Conservation (phyloP, 2,797 vertebrate genomes). For the Pipistrellus pygmaeus region DNA sequence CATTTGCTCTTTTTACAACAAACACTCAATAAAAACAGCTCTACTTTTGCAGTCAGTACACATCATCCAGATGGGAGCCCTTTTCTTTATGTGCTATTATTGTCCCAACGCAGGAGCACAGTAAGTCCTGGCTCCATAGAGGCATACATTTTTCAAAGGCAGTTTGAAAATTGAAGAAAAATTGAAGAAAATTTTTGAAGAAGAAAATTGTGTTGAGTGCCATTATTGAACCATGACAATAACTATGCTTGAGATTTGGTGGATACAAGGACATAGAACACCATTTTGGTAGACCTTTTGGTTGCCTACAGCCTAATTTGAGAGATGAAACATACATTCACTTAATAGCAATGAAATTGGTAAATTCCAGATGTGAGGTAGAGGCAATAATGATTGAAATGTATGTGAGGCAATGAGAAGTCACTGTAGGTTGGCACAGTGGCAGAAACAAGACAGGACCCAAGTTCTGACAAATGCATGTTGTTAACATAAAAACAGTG, state of each 20-base stretch:
- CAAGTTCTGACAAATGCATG: background rate
- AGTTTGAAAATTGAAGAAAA: background rate
- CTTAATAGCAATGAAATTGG: background rate
- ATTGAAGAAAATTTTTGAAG: background rate
- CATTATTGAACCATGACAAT: background rate
- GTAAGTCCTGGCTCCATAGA: background rate
- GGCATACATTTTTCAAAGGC: background rate
- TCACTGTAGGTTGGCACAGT: background rate
- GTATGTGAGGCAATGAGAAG: background rate
- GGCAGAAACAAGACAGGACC: background rate
- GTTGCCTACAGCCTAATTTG: background rate
- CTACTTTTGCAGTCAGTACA: background rate
- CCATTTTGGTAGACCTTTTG: background rate
- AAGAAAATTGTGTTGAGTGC: background rate
- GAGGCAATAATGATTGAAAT: background rate
- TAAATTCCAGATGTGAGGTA: background rate
- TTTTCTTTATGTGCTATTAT: background rate
- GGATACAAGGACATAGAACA: background rate
- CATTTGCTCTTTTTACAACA: constrained; percentile 7
- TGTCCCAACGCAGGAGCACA: background rate
- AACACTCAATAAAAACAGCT: background rate
- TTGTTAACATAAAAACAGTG: no score
- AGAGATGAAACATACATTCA: background rate
- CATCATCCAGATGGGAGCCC: background rate
- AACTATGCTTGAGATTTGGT: background rate